Evolutionary conservation across 2,797 vertebrate species (phyloP).

Genomic region (Apogon hyalosoma): DNA sequence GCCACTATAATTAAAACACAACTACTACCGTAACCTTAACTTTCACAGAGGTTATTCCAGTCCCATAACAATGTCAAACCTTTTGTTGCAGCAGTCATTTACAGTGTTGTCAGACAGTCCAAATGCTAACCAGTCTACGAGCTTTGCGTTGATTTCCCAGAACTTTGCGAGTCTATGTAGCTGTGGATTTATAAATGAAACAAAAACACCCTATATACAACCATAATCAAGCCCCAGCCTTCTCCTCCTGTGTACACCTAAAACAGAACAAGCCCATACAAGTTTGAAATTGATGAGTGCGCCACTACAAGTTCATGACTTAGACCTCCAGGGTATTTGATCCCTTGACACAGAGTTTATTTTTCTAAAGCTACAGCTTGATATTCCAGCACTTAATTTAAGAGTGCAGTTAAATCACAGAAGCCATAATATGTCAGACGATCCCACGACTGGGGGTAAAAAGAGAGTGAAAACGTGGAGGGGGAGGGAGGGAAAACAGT

Average conservation of each 20-base stretch:
- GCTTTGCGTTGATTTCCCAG: constrained; percentile 22
- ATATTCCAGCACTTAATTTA: constrained; percentile 99
- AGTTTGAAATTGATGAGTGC: constrained; percentile 87
- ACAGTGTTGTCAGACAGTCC: no score
- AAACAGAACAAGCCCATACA: constrained; percentile 85
- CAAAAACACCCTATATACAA: constrained; percentile 55
- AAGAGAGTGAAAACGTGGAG: constrained; percentile 86
- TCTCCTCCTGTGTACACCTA: constrained; percentile 72
- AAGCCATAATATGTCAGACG: constrained; percentile 98
- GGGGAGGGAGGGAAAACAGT: constrained; percentile 94
- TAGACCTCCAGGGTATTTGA: constrained; percentile 89
- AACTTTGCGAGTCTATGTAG: constrained; percentile 11
- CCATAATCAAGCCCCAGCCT: constrained; percentile 75
- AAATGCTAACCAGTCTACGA: constrained; percentile 1
- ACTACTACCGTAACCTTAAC: no score
- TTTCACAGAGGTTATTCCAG: no score
- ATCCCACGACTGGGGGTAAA: constrained; percentile 92
- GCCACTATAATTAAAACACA: no score
- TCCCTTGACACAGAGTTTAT: constrained; percentile 94
- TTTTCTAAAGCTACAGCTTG: constrained; percentile 95
- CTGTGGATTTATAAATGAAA: constrained; percentile 52
- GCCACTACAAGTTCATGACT: constrained; percentile 86
- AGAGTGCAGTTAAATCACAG: constrained; percentile 99
- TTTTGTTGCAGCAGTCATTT: no score
- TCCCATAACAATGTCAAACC: no score